These are phyloP conservation scores for Nephila pilipes DNA, from an alignment of 1,140 invertebrate species.

Conservation along the genomic window DNA sequence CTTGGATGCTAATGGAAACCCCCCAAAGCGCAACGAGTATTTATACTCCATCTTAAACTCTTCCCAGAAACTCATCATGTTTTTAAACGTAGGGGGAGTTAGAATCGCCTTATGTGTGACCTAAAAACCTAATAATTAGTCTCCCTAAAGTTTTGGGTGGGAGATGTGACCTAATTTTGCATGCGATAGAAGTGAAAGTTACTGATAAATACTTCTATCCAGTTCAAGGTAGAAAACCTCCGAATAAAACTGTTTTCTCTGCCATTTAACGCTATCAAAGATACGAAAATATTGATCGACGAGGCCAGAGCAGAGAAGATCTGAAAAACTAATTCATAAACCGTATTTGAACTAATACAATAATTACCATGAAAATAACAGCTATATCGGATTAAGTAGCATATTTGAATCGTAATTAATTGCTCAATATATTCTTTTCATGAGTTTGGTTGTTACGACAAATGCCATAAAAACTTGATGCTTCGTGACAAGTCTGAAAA, in stretches of 20 bases:
- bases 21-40: neutral
- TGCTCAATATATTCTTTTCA: no score
- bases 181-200: conserved; percentile 15
- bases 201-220: conserved; percentile 44
- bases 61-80: conserved; percentile 9
- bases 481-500: no score
- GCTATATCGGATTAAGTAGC: no score
- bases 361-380: neutral
- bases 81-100: conserved; percentile 53
- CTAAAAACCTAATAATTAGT: conserved; percentile 68
- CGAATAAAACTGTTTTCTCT: conserved; percentile 55
- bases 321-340: neutral
- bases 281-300: conserved; percentile 50
- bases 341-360: neutral
- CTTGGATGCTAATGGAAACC: neutral
- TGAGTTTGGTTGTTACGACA: no score
- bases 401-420: no score
- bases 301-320: neutral
- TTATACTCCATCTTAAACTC: conserved; percentile 39
- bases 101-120: conserved; percentile 32
- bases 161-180: conserved; percentile 66
- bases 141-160: conserved; percentile 54
- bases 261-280: neutral
- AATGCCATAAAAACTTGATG: no score
- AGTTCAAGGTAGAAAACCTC: conserved; percentile 68